Evolutionary conservation across 2,113 vertebrate species (phyloP).

Genomic region (Pimephales promelas): DNA sequence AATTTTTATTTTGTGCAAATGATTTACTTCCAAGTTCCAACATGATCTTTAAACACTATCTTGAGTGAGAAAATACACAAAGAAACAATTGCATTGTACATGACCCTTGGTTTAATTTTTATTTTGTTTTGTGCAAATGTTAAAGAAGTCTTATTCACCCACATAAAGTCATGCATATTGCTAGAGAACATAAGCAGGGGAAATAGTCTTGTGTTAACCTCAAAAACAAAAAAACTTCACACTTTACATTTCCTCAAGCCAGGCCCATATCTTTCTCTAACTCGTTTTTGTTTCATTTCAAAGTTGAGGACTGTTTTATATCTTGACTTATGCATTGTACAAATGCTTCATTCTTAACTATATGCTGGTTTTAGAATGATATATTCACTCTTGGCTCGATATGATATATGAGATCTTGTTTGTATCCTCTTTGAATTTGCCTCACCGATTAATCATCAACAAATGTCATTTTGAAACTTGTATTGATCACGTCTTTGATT

Average conservation of each 20-base stretch:
- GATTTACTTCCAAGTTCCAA: too few species aligned
- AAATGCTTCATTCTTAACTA: not conserved
- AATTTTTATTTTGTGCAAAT: not conserved
- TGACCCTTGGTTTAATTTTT: not conserved
- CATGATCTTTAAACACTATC: too few species aligned
- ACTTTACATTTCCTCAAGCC: not conserved
- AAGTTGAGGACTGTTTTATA: not conserved
- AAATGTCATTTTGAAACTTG: not conserved
- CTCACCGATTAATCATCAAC: not conserved
- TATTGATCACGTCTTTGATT: not conserved
- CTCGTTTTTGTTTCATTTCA: not conserved
- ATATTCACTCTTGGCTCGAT: too few species aligned
- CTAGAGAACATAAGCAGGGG: not conserved
- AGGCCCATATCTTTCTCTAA: not conserved
- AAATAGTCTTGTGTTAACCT: not conserved
- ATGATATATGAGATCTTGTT: not conserved
- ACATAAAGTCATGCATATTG: not conserved
- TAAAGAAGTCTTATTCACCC: not conserved
- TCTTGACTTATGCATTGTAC: not conserved
- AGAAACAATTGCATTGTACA: not conserved
- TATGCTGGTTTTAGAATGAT: not conserved
- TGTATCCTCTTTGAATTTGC: not conserved
- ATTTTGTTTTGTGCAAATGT: not conserved
- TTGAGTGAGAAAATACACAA: not conserved
- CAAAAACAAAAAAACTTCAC: not conserved